Conservation (phyloP, 2,888 invertebrate species). For the Coelinius sp. region DNA sequence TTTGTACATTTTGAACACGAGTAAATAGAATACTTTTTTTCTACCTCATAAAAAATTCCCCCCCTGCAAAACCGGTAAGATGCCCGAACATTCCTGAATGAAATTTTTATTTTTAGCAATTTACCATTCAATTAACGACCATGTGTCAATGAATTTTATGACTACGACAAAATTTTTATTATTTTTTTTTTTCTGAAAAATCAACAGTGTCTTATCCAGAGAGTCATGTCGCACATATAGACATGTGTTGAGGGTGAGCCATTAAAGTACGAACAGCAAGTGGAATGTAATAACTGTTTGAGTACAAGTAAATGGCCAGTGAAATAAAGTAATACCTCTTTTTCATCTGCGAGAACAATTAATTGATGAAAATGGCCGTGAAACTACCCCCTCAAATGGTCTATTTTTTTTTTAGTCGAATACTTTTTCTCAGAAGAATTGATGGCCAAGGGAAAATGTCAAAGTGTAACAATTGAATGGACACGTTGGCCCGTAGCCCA, state of each 20-base stretch:
- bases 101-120: constrained; percentile 21
- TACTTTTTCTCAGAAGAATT: not conserved
- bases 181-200: not conserved
- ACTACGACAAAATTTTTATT: not conserved
- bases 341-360: not conserved
- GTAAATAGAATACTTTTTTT: constrained; percentile 5
- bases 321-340: not conserved
- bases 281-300: not conserved
- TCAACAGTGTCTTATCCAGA: not conserved
- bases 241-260: constrained; percentile 1
- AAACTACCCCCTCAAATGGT: too few relatives aligned
- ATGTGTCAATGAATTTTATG: constrained; percentile 19
- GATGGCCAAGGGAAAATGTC: not conserved
- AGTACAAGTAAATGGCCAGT: not conserved
- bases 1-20: not conserved
- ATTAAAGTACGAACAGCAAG: constrained; percentile 5
- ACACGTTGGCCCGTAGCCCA: not conserved
- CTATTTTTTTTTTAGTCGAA: too few relatives aligned
- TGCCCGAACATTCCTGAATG: not conserved
- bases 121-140: constrained; percentile 24
- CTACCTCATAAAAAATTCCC: not conserved
- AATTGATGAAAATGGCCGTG: not conserved
- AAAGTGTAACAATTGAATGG: not conserved
- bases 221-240: not conserved
- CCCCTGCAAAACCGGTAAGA: not conserved